Base-by-base conservation (phyloP, 2,113 vertebrate genomes). In the Sminthopsis crassicaudata region DNA sequence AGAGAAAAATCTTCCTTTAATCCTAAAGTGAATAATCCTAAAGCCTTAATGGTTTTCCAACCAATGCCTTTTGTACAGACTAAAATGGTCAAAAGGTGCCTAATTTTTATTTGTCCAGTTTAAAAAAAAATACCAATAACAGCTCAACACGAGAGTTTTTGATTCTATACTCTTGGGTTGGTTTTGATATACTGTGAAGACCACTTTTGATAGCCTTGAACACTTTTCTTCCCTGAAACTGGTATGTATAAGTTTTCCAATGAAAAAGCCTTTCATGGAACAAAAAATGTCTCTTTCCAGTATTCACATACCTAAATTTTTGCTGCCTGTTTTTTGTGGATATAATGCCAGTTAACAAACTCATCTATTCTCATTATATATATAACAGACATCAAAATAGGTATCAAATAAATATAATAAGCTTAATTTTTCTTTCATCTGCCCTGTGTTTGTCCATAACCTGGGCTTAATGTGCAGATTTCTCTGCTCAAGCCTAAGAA, bases 401-500 rank as follows among this genome's bases (percentile, higher is more conserved):
- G n/a, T 92, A 51, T 52, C 95, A 94, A 53, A 90, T 92, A 52
- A 96, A 92, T 88, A 23, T 30, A 53, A 92, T n/a, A 88, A 88
- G 54, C 26, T 90, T 76, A 57, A 94, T 89, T 84, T 25, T 60
- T 92, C 53, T 91, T 94, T 53, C 27, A 93, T 67, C 46, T 92
- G 12, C 51, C 60, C 60, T 67, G 46, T 24, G 84, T 6, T 46
- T 26, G 91, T 93, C 23, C 26, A 60, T 60, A 60, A 60, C 57
- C 25, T 60, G 30, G 30, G 27, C 12, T 36, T 67, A 36, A 36
- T 36, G 60, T 36, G 30, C 30, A n/a, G 30, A 30, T 16, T 36
- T 67, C 60, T 67, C 60, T 67, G 67, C 1, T 84, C 16, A 84
- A n/a, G 0, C 16, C 90, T 26, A 22, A 84, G 27, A 93, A 93